Percentiles rank a stretch among this genome's conserved stretches.
phyloP scores from a whole-genome alignment of 2,888 invertebrate species.

The Ophioninae sp. region DNA sequence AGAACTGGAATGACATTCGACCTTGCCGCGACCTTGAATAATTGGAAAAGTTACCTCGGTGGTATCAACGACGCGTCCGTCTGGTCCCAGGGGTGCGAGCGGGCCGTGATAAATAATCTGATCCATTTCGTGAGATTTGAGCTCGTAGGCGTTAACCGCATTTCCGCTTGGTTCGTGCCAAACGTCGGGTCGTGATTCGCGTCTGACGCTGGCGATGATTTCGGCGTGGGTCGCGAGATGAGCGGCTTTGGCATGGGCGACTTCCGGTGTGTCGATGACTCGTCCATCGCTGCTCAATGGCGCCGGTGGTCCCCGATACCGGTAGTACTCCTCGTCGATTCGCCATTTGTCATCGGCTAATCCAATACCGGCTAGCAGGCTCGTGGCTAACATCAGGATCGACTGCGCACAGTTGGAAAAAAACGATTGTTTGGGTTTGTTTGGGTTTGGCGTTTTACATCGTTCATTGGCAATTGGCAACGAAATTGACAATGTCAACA shows the following conservation, averaged over 20 bases:
- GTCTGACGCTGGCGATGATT: slow-evolving; percentile 63
- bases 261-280: slow-evolving; percentile 75
- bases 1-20: too few relatives aligned
- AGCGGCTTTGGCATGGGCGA: slow-evolving; percentile 70
- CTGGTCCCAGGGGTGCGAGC: slow-evolving; percentile 65
- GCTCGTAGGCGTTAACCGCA: slow-evolving; percentile 39
- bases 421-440: too few relatives aligned
- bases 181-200: slow-evolving; percentile 26
- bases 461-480: too few relatives aligned
- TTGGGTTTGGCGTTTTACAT: too few relatives aligned
- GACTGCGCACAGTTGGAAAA: slow-evolving; percentile 33
- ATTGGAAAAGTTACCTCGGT: slow-evolving; percentile 66
- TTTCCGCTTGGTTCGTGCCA: slow-evolving; percentile 44
- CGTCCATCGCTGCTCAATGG: slow-evolving; percentile 72
- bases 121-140: neutral
- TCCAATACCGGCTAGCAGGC: slow-evolving; percentile 37
- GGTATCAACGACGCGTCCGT: slow-evolving; percentile 69
- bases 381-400: slow-evolving; percentile 40
- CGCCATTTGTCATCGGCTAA: slow-evolving; percentile 44
- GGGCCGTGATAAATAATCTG: slow-evolving; percentile 59
- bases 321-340: slow-evolving; percentile 45
- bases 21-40: too few relatives aligned
- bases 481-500: too few relatives aligned
- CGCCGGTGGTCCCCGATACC: slow-evolving; percentile 72
- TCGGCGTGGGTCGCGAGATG: slow-evolving; percentile 72